Conservation (phyloP, 2,113 vertebrate genomes). For the Dromiciops gliroides region DNA sequence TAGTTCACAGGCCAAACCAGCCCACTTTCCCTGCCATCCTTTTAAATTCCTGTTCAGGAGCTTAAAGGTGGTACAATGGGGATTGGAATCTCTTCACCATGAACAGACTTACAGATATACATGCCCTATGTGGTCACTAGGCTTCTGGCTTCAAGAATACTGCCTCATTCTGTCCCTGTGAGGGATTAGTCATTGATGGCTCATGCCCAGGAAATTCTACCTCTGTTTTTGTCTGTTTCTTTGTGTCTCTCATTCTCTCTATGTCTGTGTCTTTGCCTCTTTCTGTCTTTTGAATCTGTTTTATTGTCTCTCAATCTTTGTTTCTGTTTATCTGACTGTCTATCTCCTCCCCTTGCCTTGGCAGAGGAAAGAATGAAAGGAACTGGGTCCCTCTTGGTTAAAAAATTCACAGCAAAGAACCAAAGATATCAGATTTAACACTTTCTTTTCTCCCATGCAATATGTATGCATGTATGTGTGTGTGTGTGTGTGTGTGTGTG, state of each 20-base stretch:
- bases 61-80: background rate
- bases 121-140: background rate
- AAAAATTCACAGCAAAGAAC: background rate
- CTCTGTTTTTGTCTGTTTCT: background rate
- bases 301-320: background rate
- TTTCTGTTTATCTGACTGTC: background rate
- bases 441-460: background rate
- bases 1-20: background rate
- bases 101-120: background rate
- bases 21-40: background rate
- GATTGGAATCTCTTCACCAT: background rate
- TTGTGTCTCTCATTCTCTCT: background rate
- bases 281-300: background rate
- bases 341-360: background rate
- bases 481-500: no score
- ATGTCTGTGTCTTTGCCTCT: background rate
- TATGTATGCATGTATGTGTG: no score
- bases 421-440: background rate
- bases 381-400: background rate
- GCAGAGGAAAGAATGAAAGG: background rate
- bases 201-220: background rate
- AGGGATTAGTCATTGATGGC: background rate
- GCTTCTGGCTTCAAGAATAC: background rate
- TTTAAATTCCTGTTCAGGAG: no score
- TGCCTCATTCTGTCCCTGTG: background rate